Evolutionary conservation across 2,888 invertebrate genomes (phyloP).

Genomic region (Drosophila siamana): DNA sequence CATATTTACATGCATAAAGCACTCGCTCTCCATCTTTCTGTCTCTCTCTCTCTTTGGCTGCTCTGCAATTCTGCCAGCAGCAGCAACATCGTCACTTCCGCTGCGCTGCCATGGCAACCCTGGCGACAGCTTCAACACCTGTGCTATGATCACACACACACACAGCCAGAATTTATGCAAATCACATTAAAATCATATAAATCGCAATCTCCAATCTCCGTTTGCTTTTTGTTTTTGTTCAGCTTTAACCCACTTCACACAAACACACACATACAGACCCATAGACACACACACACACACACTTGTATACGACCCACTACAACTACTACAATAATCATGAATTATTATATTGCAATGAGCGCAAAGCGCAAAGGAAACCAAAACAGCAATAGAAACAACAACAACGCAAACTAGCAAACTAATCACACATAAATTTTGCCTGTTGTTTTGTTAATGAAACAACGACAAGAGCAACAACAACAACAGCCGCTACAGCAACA

Average conservation of each 20-base stretch:
- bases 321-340: constrained; percentile 48
- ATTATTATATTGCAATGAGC: constrained; percentile 60
- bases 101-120: constrained; percentile 46
- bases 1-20: constrained; percentile 28
- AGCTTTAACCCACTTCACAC: constrained; percentile 78
- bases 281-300: constrained; percentile 16
- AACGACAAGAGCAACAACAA: constrained; percentile 43
- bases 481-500: constrained; percentile 8
- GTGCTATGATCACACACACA: constrained; percentile 46
- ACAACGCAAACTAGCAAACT: constrained; percentile 45
- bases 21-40: background rate
- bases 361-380: constrained; percentile 52
- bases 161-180: constrained; percentile 67
- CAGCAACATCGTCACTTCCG: constrained; percentile 51
- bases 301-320: constrained; percentile 15
- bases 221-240: constrained; percentile 54
- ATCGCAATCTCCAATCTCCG: constrained; percentile 58
- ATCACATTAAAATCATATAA: constrained; percentile 63
- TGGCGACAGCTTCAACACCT: constrained; percentile 64
- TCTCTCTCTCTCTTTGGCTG: constrained; percentile 7
- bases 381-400: constrained; percentile 35
- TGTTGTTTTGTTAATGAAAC: constrained; percentile 76
- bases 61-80: constrained; percentile 41
- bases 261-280: constrained; percentile 40
- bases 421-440: constrained; percentile 74